A percentile compares a stretch with the other conserved stretches of the same genome.
These are phyloP conservation scores for Lomographa bimaculata DNA, from an alignment of 2,888 invertebrate genomes.

Conservation along the genomic window DNA sequence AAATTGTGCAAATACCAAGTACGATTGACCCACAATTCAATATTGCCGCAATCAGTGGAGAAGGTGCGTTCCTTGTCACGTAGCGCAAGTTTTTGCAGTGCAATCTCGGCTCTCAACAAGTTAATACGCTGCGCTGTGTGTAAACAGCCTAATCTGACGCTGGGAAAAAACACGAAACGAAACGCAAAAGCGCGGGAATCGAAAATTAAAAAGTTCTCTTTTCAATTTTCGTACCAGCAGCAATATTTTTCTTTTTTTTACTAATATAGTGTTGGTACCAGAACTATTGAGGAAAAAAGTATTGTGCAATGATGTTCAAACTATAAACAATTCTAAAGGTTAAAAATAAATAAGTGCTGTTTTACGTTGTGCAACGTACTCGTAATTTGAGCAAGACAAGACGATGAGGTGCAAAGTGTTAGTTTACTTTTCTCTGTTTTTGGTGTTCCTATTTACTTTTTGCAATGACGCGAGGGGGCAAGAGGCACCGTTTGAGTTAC, in stretches of 20 bases:
- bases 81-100: constrained; percentile 49
- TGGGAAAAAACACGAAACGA: constrained; percentile 10
- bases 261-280: too few species aligned
- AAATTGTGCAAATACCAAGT: constrained; percentile 28
- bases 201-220: background rate
- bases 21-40: constrained; percentile 48
- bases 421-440: constrained; percentile 16
- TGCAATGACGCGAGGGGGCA: constrained; percentile 35
- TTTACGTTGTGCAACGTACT: too few species aligned
- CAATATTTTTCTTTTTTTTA: too few species aligned
- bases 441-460: constrained; percentile 32
- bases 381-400: too few species aligned
- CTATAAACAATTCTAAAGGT: too few species aligned
- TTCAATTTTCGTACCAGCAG: constrained; percentile 1
- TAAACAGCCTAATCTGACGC: constrained; percentile 10
- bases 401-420: constrained; percentile 28
- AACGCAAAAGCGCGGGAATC: constrained; percentile 5
- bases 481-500: constrained; percentile 87
- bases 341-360: too few species aligned
- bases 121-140: constrained; percentile 32
- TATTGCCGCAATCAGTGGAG: constrained; percentile 38
- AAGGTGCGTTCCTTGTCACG: constrained; percentile 53
- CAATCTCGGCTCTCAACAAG: constrained; percentile 45
- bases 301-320: too few species aligned
- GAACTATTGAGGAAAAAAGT: too few species aligned